A percentile compares a stretch with the other conserved stretches of the same genome.
Conservation (phyloP, 64 coral and sea anemone species). For the Porites australiensis region DNA sequence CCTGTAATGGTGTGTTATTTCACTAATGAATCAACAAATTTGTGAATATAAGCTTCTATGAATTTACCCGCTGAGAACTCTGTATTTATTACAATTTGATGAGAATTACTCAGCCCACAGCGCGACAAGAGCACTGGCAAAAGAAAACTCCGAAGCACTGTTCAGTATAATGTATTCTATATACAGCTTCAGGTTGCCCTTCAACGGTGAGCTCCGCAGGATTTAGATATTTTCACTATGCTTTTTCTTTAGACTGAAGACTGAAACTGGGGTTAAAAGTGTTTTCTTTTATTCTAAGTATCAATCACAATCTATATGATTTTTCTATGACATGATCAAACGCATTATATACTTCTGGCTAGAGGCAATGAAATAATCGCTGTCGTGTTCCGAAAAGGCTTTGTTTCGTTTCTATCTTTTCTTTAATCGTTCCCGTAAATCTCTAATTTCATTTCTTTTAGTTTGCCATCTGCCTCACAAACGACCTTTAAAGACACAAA, state of each 20-base stretch:
- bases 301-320: not conserved
- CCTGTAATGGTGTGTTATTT: constrained; percentile 4
- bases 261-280: not conserved
- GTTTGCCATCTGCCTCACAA: not conserved
- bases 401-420: not conserved
- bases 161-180: too few relatives aligned
- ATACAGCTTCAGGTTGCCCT: not conserved
- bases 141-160: not conserved
- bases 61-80: constrained; percentile 11
- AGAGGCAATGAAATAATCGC: not conserved
- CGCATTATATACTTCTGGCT: too few relatives aligned
- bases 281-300: not conserved
- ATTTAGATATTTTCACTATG: not conserved
- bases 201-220: not conserved
- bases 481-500: constrained; percentile 27
- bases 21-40: not conserved
- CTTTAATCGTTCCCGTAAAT: constrained; percentile 15
- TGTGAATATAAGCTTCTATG: not conserved
- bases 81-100: constrained; percentile 9
- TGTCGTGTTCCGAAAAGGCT: not conserved
- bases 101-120: not conserved
- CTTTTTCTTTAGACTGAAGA: not conserved
- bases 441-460: constrained; percentile 6
- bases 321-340: too few relatives aligned
- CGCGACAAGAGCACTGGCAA: not conserved